Evolutionary conservation across 2,888 invertebrate genomes (phyloP).

Genomic region (Tetropium fuscum): DNA sequence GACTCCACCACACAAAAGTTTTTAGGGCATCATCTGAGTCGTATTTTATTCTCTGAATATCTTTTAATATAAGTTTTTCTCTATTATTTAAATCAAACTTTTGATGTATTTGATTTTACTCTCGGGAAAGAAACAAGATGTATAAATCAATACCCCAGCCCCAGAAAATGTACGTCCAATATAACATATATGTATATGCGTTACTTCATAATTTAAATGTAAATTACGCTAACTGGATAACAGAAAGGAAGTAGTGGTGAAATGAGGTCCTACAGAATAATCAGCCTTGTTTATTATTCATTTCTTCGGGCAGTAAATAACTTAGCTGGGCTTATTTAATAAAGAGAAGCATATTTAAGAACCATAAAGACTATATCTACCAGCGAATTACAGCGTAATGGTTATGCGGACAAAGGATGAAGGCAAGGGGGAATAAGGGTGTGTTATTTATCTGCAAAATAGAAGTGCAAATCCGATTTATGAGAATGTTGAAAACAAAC

Average conservation of each 20-base stretch:
- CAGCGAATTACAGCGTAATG: constrained; percentile 23
- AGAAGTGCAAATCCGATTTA: constrained; percentile 61
- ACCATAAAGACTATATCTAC: constrained; percentile 34
- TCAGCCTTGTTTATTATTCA: constrained; percentile 11
- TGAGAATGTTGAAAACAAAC: constrained; percentile 62
- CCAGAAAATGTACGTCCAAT: too few relatives aligned
- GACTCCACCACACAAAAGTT: too few relatives aligned
- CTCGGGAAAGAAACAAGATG: too few relatives aligned
- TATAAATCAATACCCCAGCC: too few relatives aligned
- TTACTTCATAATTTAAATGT: too few relatives aligned
- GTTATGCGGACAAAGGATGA: constrained; percentile 23
- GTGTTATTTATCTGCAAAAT: constrained; percentile 50
- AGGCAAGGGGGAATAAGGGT: constrained; percentile 31
- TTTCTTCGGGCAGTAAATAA: constrained; percentile 27
- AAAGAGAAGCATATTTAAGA: constrained; percentile 23
- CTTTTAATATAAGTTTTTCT: too few relatives aligned
- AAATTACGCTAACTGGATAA: too few relatives aligned
- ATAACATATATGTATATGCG: too few relatives aligned
- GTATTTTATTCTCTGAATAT: too few relatives aligned
- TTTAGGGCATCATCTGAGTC: too few relatives aligned
- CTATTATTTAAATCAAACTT: too few relatives aligned
- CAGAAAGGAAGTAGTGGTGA: not conserved
- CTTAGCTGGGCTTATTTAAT: constrained; percentile 19
- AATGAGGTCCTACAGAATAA: constrained; percentile 6
- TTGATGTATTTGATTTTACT: too few relatives aligned